Conservation (phyloP, 2,797 vertebrate species). For the Tapirus indicus region DNA sequence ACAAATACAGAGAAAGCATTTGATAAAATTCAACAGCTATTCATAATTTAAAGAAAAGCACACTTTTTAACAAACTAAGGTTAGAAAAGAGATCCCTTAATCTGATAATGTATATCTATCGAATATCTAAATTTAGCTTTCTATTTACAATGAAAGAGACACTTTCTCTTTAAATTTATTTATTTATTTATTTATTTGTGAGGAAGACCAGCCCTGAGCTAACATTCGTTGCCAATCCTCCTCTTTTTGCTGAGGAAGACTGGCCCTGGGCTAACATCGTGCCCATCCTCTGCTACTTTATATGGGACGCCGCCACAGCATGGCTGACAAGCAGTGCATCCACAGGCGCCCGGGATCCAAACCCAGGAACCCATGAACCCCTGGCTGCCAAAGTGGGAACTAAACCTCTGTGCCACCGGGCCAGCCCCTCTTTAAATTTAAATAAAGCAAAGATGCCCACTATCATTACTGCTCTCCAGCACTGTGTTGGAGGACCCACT, state of each 20-base stretch:
- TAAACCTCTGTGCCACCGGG: no score
- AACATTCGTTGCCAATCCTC: no score
- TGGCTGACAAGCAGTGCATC: no score
- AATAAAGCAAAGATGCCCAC: background rate
- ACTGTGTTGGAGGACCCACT: background rate
- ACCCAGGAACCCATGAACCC: no score
- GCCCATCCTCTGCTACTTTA: no score
- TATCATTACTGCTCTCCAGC: background rate
- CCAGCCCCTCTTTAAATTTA: background rate
- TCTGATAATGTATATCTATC: background rate
- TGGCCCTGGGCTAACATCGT: no score
- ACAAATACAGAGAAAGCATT: background rate
- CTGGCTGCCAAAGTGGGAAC: no score
- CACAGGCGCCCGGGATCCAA: no score
- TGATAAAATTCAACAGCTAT: background rate
- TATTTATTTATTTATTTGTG: no score
- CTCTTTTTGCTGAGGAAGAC: no score
- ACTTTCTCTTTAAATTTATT: background rate
- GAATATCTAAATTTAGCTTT: background rate
- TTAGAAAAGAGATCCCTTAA: background rate
- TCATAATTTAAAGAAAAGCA: background rate
- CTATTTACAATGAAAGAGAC: background rate
- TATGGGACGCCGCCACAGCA: no score
- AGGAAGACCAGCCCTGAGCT: no score
- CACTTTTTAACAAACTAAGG: background rate